Conservation (phyloP, 2,113 vertebrate species). For the Strix uralensis region DNA sequence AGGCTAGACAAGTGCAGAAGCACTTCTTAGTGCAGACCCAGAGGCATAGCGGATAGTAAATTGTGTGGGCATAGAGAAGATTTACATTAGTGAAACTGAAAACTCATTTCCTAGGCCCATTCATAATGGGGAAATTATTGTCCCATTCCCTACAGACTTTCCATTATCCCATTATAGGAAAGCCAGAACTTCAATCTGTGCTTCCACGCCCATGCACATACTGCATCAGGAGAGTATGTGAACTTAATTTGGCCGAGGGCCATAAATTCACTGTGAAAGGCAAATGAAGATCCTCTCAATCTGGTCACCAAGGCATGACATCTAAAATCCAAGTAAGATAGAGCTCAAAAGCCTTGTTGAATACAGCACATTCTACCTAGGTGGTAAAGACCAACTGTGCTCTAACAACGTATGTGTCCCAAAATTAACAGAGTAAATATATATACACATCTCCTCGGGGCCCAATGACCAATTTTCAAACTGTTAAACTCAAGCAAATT, state of each 20-base stretch:
- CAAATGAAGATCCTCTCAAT: conserved; percentile 53
- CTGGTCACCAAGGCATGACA: conserved; percentile 46
- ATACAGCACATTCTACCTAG: not conserved
- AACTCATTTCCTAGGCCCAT: conserved; percentile 67
- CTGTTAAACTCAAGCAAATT: not conserved
- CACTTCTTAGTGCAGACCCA: conserved; percentile 53
- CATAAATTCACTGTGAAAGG: conserved; percentile 48
- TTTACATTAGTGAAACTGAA: conserved; percentile 61
- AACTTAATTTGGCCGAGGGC: conserved; percentile 12
- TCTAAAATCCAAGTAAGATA: not conserved
- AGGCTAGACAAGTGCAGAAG: conserved; percentile 65
- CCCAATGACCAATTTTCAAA: not conserved
- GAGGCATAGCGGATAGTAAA: conserved; percentile 65
- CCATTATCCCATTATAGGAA: conserved; percentile 22
- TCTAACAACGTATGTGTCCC: not conserved
- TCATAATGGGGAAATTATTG: conserved; percentile 68
- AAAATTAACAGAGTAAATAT: not conserved
- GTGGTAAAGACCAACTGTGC: not conserved
- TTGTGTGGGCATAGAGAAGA: conserved; percentile 54
- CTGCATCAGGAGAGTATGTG: conserved; percentile 14
- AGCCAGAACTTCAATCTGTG: conserved; percentile 44
- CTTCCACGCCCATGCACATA: conserved; percentile 39
- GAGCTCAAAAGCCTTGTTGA: not conserved
- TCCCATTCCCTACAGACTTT: conserved; percentile 59
- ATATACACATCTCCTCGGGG: not conserved